These are phyloP conservation scores for Oncorhynchus clarkii DNA, from an alignment of 2,113 vertebrate species.

Conservation along the genomic window DNA sequence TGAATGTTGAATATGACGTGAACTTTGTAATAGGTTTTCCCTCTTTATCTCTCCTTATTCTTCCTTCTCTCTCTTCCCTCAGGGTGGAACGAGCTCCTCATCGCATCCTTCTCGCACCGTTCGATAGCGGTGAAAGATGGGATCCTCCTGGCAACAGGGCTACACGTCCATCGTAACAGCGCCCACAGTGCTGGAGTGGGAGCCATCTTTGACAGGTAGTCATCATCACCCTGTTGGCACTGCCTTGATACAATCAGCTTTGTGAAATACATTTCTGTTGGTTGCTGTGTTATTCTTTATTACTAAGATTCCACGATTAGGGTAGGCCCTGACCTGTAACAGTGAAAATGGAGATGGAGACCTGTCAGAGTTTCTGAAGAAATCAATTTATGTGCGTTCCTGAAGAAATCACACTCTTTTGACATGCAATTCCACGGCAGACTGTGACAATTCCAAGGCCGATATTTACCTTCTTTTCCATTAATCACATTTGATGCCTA, in stretches of 20 bases:
- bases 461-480: slow-evolving; percentile 1
- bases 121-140: slow-evolving; percentile 96
- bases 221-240: neutral
- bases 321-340: too few species aligned
- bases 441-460: slow-evolving; percentile 15
- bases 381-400: slow-evolving; percentile 37
- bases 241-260: too few species aligned
- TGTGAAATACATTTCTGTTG: too few species aligned
- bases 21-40: slow-evolving; percentile 36
- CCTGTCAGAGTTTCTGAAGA: slow-evolving; percentile 32
- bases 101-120: slow-evolving; percentile 97
- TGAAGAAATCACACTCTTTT: neutral
- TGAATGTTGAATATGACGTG: slow-evolving; percentile 44
- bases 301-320: too few species aligned
- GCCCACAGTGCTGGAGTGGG: slow-evolving; percentile 97
- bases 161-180: slow-evolving; percentile 96
- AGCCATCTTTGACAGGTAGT: slow-evolving; percentile 97
- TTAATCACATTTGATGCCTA: too few species aligned
- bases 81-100: slow-evolving; percentile 99
- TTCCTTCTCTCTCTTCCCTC: slow-evolving; percentile 15
- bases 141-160: slow-evolving; percentile 92
- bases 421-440: slow-evolving; percentile 19
- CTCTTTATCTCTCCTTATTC: neutral
- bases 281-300: too few species aligned
- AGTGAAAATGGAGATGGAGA: too few species aligned